phyloP scores from a whole-genome alignment of 2,888 invertebrate genomes.

The Atherix ibis region DNA sequence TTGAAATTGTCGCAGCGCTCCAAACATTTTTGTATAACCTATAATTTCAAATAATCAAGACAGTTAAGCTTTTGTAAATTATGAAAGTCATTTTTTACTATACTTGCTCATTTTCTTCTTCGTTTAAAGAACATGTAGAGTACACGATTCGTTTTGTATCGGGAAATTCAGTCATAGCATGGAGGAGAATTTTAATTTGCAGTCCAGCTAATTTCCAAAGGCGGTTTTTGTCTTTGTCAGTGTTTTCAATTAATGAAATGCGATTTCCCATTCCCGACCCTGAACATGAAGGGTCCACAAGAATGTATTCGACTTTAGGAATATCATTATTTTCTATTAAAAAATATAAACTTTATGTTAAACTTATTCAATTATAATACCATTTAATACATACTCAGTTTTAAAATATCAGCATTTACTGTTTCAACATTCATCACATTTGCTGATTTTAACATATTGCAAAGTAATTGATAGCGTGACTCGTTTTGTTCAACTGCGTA shows the following conservation, averaged over 20 bases:
- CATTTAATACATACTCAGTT: constrained; percentile 37
- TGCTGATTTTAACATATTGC: constrained; percentile 44
- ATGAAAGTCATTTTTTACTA: not conserved
- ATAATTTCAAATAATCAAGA: constrained; percentile 21
- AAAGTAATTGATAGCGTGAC: constrained; percentile 47
- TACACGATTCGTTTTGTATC: constrained; percentile 76
- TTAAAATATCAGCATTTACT: constrained; percentile 55
- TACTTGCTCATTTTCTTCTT: constrained; percentile 87
- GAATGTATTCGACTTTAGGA: constrained; percentile 65
- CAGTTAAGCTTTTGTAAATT: constrained; percentile 47
- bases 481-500: constrained; percentile 67
- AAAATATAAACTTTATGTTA: too few relatives aligned
- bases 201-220: constrained; percentile 54
- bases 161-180: constrained; percentile 73
- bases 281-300: constrained; percentile 95
- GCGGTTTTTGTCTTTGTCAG: constrained; percentile 34
- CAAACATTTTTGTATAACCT: constrained; percentile 41
- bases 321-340: constrained; percentile 33
- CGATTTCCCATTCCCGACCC: constrained; percentile 68
- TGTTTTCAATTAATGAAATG: constrained; percentile 34
- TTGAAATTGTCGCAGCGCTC: constrained; percentile 37
- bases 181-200: constrained; percentile 68
- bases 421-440: constrained; percentile 52
- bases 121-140: constrained; percentile 85
- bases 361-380: too few relatives aligned